These are phyloP conservation scores for Ochotona princeps DNA, from an alignment of 2,113 vertebrate genomes.

Conservation along the genomic window DNA sequence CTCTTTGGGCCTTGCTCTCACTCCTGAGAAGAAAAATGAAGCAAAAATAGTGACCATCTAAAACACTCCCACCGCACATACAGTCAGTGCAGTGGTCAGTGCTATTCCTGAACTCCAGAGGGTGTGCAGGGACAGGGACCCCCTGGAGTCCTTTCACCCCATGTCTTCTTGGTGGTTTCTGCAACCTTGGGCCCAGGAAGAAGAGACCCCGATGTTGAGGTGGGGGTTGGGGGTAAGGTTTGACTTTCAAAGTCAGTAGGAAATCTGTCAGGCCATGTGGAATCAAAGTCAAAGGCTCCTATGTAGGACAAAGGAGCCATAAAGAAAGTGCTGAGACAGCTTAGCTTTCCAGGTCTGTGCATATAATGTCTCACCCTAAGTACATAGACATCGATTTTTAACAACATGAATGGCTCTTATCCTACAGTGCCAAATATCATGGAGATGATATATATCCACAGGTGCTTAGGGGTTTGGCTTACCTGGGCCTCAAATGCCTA, in stretches of 20 bases:
- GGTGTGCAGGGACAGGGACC: neutral
- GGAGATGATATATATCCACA: neutral
- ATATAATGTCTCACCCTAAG: neutral
- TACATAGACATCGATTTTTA: neutral
- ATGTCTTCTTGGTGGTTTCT: neutral
- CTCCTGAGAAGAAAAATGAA: neutral
- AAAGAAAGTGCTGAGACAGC: neutral
- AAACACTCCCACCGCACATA: neutral
- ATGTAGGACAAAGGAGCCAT: neutral
- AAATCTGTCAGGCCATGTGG: neutral
- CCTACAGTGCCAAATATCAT: neutral
- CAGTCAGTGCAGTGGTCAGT: no score
- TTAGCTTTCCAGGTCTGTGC: neutral
- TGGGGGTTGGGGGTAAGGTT: neutral
- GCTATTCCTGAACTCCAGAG: no score
- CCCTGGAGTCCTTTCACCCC: neutral
- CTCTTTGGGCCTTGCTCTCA: neutral
- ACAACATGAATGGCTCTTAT: neutral
- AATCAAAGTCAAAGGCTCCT: neutral
- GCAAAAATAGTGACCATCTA: neutral
- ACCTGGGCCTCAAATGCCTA: neutral
- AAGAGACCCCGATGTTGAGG: neutral
- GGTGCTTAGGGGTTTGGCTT: neutral
- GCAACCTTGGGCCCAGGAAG: neutral
- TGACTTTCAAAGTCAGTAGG: constrained; percentile 6